Evolutionary conservation across 2,797 vertebrate genomes (phyloP).

Genomic region (Microchirus variegatus): DNA sequence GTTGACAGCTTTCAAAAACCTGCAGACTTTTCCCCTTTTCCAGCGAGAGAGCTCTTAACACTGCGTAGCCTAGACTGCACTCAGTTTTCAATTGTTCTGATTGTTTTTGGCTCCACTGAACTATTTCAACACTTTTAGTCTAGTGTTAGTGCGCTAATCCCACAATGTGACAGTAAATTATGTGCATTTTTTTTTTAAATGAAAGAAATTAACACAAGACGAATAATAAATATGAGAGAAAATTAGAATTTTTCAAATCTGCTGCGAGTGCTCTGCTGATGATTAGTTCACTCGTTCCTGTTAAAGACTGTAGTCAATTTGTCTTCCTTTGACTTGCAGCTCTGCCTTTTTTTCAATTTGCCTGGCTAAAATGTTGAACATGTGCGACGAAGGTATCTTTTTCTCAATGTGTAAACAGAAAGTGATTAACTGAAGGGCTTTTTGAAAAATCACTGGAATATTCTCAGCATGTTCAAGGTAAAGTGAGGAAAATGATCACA

Average conservation of each 20-base stretch:
- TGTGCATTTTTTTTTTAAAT: conserved; percentile 3
- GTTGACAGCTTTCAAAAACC: conserved; percentile 43
- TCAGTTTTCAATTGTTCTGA: conserved; percentile 13
- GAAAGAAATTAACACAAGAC: conserved; percentile 10
- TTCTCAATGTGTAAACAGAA: neutral
- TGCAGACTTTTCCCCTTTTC: conserved; percentile 13
- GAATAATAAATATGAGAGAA: neutral
- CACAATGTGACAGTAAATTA: neutral
- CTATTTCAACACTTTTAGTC: neutral
- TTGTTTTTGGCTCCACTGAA: conserved; percentile 17
- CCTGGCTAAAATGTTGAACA: neutral
- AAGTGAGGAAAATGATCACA: conserved; percentile 15
- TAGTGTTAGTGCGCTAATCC: neutral
- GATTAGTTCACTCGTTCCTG: neutral
- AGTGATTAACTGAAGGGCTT: conserved; percentile 15
- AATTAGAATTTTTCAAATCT: neutral
- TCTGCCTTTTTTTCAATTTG: too few relatives aligned
- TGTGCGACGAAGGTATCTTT: neutral
- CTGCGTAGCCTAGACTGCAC: conserved; percentile 1
- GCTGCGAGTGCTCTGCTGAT: neutral
- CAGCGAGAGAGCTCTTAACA: conserved; percentile 2
- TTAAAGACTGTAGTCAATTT: too few relatives aligned
- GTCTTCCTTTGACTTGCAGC: too few relatives aligned
- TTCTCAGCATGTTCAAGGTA: conserved; percentile 2
- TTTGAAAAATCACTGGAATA: conserved; percentile 13